phyloP scores from a whole-genome alignment of 2,888 invertebrate species.

The Hemicrepidius hirtus region DNA sequence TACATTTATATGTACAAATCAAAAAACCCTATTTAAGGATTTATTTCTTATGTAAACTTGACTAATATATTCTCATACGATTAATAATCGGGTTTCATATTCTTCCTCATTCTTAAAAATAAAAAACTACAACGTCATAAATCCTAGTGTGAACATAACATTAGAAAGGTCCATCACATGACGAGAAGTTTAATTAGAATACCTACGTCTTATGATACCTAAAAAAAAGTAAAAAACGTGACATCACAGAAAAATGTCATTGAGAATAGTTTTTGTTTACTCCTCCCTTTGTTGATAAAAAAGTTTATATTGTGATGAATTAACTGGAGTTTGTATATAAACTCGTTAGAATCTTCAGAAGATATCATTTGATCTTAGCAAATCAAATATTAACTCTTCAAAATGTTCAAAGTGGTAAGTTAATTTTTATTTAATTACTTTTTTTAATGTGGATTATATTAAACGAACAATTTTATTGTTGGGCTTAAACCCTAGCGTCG shows the following conservation, averaged over 20 bases:
- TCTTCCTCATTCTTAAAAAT: too few relatives aligned
- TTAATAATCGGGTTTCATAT: too few relatives aligned
- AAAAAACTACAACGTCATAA: too few relatives aligned
- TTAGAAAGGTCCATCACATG: background rate
- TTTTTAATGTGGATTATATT: background rate
- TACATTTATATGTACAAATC: too few relatives aligned
- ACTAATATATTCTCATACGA: too few relatives aligned
- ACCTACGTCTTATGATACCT: background rate
- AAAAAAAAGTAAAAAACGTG: background rate
- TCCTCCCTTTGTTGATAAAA: conserved; percentile 1
- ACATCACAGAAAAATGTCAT: conserved; percentile 14
- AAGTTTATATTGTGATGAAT: background rate
- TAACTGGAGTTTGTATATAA: conserved; percentile 20
- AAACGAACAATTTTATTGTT: too few relatives aligned
- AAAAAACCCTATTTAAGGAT: too few relatives aligned
- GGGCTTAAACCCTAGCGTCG: too few relatives aligned
- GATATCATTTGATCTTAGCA: conserved; percentile 9
- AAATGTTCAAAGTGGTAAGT: conserved; percentile 58
- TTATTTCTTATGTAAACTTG: too few relatives aligned
- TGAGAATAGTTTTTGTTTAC: background rate
- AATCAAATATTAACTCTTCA: conserved; percentile 32
- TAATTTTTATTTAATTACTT: background rate
- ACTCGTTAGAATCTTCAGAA: background rate
- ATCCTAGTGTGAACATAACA: background rate
- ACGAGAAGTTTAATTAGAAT: background rate